phyloP scores from a whole-genome alignment of 1,140 invertebrate species.

The Paraescarpia echinospica region DNA sequence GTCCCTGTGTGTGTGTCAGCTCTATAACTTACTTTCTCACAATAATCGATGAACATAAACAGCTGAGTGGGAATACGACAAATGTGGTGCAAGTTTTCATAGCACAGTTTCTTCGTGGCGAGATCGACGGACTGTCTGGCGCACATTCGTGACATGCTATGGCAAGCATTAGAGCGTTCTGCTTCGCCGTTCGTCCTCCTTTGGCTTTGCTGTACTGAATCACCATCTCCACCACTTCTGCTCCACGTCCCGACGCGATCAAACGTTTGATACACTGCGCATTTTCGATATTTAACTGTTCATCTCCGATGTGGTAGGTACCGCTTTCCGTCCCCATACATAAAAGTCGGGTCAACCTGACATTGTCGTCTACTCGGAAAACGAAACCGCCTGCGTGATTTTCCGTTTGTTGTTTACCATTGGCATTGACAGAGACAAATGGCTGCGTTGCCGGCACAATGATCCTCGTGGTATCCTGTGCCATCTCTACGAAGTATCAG shows the following conservation, averaged over 20 bases:
- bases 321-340: slow-evolving; percentile 48
- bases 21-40: slow-evolving; percentile 53
- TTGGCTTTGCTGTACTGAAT: slow-evolving; percentile 20
- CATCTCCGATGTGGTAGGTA: slow-evolving; percentile 24
- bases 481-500: neutral
- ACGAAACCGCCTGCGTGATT: neutral
- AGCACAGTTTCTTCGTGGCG: neutral
- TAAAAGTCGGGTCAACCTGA: slow-evolving; percentile 52
- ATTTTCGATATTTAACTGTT: neutral
- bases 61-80: slow-evolving; percentile 58
- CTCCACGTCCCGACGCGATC: slow-evolving; percentile 8
- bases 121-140: slow-evolving; percentile 32
- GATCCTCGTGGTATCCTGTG: neutral
- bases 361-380: slow-evolving; percentile 43
- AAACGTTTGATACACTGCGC: neutral
- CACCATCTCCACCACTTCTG: slow-evolving; percentile 33
- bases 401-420: neutral
- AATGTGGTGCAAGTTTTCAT: neutral
- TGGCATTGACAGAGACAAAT: neutral
- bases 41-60: slow-evolving; percentile 65
- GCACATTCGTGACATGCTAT: slow-evolving; percentile 66
- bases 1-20: slow-evolving; percentile 24
- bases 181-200: slow-evolving; percentile 39
- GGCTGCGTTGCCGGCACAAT: neutral
- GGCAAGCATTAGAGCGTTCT: slow-evolving; percentile 64